A percentile compares a stretch with the other conserved stretches of the same genome.
phyloP scores from a whole-genome alignment of 2,113 vertebrate species.

The Syngnathoides biaculeatus region DNA sequence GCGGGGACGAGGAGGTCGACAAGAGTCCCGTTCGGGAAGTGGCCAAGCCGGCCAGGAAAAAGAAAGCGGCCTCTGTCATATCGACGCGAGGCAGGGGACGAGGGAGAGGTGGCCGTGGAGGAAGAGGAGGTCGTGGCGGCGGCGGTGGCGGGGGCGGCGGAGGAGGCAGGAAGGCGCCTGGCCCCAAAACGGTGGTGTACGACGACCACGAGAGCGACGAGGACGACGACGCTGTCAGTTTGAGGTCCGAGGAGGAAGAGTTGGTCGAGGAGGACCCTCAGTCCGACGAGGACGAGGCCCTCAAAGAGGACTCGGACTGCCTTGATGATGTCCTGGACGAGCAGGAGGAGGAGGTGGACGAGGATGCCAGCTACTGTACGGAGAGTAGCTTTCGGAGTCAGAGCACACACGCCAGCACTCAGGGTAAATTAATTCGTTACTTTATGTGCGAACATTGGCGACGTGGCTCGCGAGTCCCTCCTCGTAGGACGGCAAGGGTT shows the following conservation, averaged over 20 bases:
- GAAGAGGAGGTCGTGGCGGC: constrained; percentile 79
- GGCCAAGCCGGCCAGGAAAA: constrained; percentile 47
- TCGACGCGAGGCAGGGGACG: constrained; percentile 80
- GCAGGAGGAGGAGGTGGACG: constrained; percentile 70
- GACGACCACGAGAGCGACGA: constrained; percentile 96
- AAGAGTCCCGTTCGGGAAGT: constrained; percentile 71
- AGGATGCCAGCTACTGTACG: constrained; percentile 91
- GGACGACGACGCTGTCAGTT: constrained; percentile 78
- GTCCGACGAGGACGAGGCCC: constrained; percentile 82
- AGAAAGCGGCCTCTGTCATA: constrained; percentile 35
- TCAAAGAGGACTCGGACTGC: constrained; percentile 83
- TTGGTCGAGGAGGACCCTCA: constrained; percentile 80
- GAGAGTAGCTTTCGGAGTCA: constrained; percentile 97
- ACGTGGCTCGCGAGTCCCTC: not conserved
- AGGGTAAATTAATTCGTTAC: constrained; percentile 75
- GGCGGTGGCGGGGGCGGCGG: constrained; percentile 79
- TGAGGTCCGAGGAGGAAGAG: constrained; percentile 86
- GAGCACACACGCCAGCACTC: constrained; percentile 93
- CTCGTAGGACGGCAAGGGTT: not conserved
- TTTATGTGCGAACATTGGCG: not conserved
- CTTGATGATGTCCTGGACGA: constrained; percentile 78
- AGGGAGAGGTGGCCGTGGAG: constrained; percentile 77
- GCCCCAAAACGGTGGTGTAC: constrained; percentile 86
- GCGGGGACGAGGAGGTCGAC: constrained; percentile 79
- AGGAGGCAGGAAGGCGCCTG: constrained; percentile 76